Percentiles rank a stretch among this genome's conserved stretches.
Conservation (phyloP, 2,888 invertebrate genomes). For the Yponomeuta evonymella region DNA sequence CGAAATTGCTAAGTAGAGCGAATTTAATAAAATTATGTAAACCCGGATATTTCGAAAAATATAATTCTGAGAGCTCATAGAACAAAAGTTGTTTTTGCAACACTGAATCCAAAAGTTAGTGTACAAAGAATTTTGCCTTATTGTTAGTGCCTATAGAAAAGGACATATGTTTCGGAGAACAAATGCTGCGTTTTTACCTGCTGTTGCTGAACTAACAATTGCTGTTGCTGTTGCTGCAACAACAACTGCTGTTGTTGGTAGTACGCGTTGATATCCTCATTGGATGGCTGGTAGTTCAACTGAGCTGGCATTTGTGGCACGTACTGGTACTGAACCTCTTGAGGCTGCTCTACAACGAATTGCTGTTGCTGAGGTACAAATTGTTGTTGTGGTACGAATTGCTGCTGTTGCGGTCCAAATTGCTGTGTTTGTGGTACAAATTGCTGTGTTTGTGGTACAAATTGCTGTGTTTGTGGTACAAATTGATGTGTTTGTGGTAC, state of each 20-base stretch:
- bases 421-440: conserved; percentile 15
- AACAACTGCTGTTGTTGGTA: not conserved
- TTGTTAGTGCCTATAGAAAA: no score
- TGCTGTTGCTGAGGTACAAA: conserved; percentile 7
- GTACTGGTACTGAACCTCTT: conserved; percentile 11
- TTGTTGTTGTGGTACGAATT: conserved; percentile 5
- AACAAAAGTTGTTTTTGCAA: no score
- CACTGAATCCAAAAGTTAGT: no score
- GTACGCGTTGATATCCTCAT: not conserved
- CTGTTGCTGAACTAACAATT: not conserved
- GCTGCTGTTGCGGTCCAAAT: conserved; percentile 5
- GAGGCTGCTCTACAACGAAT: conserved; percentile 11
- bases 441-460: conserved; percentile 15
- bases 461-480: conserved; percentile 15
- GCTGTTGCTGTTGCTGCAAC: not conserved
- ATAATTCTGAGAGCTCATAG: no score
- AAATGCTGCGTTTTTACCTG: not conserved
- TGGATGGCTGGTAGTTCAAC: conserved; percentile 4
- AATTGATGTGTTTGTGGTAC: conserved; percentile 17
- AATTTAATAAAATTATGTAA: no score
- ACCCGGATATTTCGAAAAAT: no score
- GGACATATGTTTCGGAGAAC: not conserved
- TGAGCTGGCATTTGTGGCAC: conserved; percentile 10
- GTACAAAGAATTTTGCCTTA: no score
- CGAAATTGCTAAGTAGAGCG: no score